A percentile compares a stretch with the other conserved stretches of the same genome.
These are phyloP conservation scores for Eupleurogrammus muticus DNA, from an alignment of 2,797 vertebrate genomes.

Conservation along the genomic window DNA sequence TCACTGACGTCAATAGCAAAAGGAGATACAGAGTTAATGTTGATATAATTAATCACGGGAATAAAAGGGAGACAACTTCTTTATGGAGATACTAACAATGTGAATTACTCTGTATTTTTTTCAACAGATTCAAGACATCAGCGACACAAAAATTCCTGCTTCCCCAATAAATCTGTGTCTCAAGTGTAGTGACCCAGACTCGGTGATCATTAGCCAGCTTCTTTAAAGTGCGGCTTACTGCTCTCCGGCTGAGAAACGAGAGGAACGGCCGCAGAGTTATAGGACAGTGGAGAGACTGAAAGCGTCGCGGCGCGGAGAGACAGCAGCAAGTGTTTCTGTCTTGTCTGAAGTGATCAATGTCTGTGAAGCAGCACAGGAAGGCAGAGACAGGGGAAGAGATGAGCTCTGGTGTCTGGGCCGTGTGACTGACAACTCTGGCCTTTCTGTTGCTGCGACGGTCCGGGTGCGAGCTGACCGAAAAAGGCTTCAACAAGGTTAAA, in stretches of 20 bases:
- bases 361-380: slow-evolving; percentile 50
- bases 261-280: slow-evolving; percentile 10
- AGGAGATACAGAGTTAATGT: not conserved
- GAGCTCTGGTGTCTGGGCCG: slow-evolving; percentile 42
- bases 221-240: slow-evolving; percentile 13
- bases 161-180: not conserved
- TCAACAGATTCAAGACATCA: not conserved
- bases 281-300: slow-evolving; percentile 27
- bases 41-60: slow-evolving; percentile 10
- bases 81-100: not conserved
- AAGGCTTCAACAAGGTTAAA: slow-evolving; percentile 55
- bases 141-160: not conserved
- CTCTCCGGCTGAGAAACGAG: slow-evolving; percentile 24
- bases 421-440: slow-evolving; percentile 55
- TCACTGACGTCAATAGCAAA: not conserved
- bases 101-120: slow-evolving; percentile 8
- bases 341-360: slow-evolving; percentile 61
- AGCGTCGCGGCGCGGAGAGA: slow-evolving; percentile 46
- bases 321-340: slow-evolving; percentile 62
- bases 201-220: not conserved
- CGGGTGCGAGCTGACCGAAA: slow-evolving; percentile 37
- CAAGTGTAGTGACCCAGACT: not conserved
- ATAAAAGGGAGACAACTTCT: not conserved
- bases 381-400: slow-evolving; percentile 40
- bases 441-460: slow-evolving; percentile 26